phyloP scores from a whole-genome alignment of 2,797 vertebrate genomes.

The Schizothorax lantsangensis region DNA sequence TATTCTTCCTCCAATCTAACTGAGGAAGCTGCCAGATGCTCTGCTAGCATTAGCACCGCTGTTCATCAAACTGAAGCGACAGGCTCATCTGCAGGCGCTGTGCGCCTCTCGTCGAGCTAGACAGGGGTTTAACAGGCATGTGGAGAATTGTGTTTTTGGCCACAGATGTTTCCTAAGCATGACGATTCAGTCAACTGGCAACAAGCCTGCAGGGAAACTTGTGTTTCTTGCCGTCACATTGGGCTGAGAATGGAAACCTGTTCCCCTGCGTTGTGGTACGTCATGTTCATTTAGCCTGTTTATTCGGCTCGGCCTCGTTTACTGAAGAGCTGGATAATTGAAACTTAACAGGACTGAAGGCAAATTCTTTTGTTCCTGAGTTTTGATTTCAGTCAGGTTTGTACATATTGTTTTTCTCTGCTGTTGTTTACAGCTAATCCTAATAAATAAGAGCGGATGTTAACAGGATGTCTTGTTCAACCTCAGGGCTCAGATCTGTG shows the following conservation, averaged over 20 bases:
- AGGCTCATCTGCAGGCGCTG: neutral
- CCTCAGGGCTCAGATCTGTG: constrained; percentile 22
- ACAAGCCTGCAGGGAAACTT: constrained; percentile 12
- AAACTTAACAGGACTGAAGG: neutral
- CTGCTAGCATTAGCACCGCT: constrained; percentile 1
- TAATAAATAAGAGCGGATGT: constrained; percentile 14
- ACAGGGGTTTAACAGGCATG: constrained; percentile 35
- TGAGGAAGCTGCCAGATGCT: constrained; percentile 28
- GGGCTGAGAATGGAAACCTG: constrained; percentile 4
- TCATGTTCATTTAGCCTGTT: constrained; percentile 13
- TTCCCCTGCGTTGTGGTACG: neutral
- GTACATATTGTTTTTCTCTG: neutral
- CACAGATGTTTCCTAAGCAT: constrained; percentile 20
- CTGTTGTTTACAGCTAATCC: neutral
- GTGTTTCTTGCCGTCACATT: neutral
- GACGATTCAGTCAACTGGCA: constrained; percentile 11
- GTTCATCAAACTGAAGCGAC: neutral
- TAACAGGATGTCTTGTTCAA: constrained; percentile 26
- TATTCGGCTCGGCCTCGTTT: neutral
- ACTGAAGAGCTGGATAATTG: constrained; percentile 13
- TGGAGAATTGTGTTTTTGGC: constrained; percentile 19
- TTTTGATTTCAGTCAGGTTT: neutral
- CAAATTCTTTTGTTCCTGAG: constrained; percentile 16
- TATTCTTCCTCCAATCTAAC: neutral
- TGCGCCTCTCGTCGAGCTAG: neutral